Percentiles rank a stretch among this genome's conserved stretches.
Conservation (phyloP, 2,797 vertebrate species). For the Crotalus adamanteus region DNA sequence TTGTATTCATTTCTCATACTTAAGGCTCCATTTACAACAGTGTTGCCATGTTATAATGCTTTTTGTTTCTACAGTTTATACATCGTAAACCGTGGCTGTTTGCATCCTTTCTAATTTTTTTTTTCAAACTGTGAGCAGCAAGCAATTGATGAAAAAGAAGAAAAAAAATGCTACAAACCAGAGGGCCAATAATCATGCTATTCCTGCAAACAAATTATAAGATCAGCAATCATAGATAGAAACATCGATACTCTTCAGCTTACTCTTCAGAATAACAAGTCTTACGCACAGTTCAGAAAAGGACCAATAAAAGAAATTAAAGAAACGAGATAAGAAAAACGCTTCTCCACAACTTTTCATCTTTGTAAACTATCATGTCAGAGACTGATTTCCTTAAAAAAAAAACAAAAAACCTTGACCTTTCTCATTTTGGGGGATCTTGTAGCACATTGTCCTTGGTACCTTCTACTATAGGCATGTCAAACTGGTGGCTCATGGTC, state of each 20-base stretch:
- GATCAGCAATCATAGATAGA: not conserved
- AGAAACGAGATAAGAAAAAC: not conserved
- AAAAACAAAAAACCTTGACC: not conserved
- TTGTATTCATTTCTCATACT: slow-evolving; percentile 21
- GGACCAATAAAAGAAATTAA: not conserved
- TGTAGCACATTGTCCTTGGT: not conserved
- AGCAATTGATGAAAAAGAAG: slow-evolving; percentile 19
- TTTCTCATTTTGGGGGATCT: not conserved
- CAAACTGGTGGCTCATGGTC: too few relatives aligned
- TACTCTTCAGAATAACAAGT: not conserved
- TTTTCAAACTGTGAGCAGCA: slow-evolving; percentile 32
- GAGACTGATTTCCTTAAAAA: not conserved
- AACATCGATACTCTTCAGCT: not conserved
- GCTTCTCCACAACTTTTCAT: not conserved
- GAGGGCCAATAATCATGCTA: slow-evolving; percentile 20
- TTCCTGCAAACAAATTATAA: slow-evolving; percentile 28
- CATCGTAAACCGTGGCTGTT: slow-evolving; percentile 19
- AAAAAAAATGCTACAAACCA: slow-evolving; percentile 16
- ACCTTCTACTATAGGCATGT: not conserved
- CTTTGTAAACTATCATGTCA: not conserved
- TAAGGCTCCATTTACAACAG: slow-evolving; percentile 11
- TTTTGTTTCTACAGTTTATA: slow-evolving; percentile 9
- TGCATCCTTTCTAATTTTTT: slow-evolving; percentile 6
- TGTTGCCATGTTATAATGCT: slow-evolving; percentile 18
- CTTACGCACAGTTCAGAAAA: not conserved